phyloP scores from a whole-genome alignment of 1,140 invertebrate genomes.

The Cydia pomonella region DNA sequence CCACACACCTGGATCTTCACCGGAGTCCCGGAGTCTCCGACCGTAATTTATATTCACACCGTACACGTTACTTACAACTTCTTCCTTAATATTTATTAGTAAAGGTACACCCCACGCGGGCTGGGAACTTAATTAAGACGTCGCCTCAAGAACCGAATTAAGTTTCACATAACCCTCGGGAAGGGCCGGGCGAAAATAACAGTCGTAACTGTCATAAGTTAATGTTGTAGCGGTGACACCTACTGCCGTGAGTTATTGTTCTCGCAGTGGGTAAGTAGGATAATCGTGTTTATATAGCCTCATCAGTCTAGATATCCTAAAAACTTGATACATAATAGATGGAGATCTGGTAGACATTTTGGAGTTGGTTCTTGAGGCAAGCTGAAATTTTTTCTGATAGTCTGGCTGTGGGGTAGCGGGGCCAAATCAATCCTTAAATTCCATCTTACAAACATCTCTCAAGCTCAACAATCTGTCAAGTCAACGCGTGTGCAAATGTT shows the following conservation, averaged over 20 bases:
- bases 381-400: no score
- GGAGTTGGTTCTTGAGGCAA: no score
- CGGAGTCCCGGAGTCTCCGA: neutral
- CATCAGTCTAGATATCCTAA: no score
- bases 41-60: conserved; percentile 32
- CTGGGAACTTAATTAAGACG: conserved; percentile 62
- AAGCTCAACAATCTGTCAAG: conserved; percentile 12
- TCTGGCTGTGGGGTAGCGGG: no score
- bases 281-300: conserved; percentile 40
- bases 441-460: neutral
- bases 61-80: conserved; percentile 33
- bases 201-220: conserved; percentile 44
- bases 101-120: conserved; percentile 40
- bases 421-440: no score
- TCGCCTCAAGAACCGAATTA: conserved; percentile 61
- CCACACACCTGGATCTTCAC: conserved; percentile 20
- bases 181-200: conserved; percentile 31
- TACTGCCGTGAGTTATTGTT: conserved; percentile 55
- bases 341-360: no score
- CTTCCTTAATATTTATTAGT: conserved; percentile 29
- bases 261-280: conserved; percentile 53
- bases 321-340: no score
- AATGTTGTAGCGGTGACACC: conserved; percentile 34
- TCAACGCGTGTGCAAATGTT: conserved; percentile 39
- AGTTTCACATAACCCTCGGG: conserved; percentile 48